phyloP scores from a whole-genome alignment of 2,113 vertebrate species.

The Grammomys surdaster region DNA sequence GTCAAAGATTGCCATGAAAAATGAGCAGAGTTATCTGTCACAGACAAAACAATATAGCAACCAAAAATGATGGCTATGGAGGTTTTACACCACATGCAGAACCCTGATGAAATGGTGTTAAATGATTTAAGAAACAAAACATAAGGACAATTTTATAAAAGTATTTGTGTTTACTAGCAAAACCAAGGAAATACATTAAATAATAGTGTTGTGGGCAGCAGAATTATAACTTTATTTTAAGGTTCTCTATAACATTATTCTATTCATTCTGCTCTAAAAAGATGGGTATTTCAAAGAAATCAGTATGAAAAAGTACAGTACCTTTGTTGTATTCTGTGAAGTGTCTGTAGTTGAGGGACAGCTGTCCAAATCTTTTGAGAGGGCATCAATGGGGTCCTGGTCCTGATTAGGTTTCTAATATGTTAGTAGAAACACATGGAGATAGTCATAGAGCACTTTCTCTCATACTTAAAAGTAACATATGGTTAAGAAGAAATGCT shows the following conservation, averaged over 20 bases:
- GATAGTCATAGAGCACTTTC: background rate
- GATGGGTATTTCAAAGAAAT: background rate
- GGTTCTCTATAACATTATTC: background rate
- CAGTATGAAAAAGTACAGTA: constrained; percentile 68
- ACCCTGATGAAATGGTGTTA: background rate
- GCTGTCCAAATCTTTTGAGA: constrained; percentile 84
- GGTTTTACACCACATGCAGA: background rate
- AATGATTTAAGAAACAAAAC: background rate
- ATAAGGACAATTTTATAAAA: background rate
- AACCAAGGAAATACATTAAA: background rate
- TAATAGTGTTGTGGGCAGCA: background rate
- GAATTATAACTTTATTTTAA: constrained; percentile 1
- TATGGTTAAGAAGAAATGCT: background rate
- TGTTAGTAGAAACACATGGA: background rate
- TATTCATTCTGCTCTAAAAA: background rate
- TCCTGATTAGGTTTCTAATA: constrained; percentile 82
- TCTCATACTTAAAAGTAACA: background rate
- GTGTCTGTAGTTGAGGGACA: constrained; percentile 75
- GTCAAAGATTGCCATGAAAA: background rate
- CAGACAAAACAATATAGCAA: accelerated
- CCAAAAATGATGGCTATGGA: background rate
- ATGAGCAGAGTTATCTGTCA: background rate
- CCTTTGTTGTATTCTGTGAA: constrained; percentile 82
- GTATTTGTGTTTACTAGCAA: background rate
- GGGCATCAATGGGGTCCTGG: constrained; percentile 82